Evolutionary conservation across 1,140 invertebrate genomes (phyloP).

Genomic region (Agraylea sexmaculata): DNA sequence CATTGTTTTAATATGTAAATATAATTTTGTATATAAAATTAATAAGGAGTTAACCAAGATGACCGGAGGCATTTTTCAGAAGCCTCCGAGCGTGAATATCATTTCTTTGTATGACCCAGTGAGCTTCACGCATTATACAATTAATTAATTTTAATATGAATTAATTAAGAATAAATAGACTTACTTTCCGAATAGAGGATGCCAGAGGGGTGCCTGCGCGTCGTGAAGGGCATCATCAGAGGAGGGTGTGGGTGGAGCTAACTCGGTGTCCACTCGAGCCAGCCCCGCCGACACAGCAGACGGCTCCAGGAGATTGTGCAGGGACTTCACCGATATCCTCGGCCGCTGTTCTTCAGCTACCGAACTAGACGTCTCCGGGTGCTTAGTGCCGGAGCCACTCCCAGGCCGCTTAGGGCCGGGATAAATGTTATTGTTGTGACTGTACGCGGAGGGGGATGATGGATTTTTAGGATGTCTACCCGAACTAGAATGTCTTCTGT

Average conservation of each 20-base stretch:
- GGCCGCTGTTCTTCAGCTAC: constrained; percentile 33
- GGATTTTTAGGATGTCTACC: constrained; percentile 24
- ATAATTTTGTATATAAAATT: too few relatives aligned
- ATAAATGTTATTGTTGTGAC: constrained; percentile 35
- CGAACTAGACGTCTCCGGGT: constrained; percentile 8
- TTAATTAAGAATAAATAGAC: too few relatives aligned
- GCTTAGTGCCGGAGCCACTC: constrained; percentile 10
- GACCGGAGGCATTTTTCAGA: too few relatives aligned
- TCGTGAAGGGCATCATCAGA: constrained; percentile 33
- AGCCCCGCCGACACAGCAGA: constrained; percentile 19
- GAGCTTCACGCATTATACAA: too few relatives aligned
- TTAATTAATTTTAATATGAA: too few relatives aligned
- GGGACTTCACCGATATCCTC: constrained; percentile 46
- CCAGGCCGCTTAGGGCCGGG: constrained; percentile 28
- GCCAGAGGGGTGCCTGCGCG: constrained; percentile 36
- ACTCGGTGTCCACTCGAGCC: background rate
- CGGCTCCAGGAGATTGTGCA: constrained; percentile 44
- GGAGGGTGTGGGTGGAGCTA: constrained; percentile 32
- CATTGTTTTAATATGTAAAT: too few relatives aligned
- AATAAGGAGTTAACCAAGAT: too few relatives aligned
- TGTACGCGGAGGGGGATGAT: constrained; percentile 28
- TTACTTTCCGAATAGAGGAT: constrained; percentile 41
- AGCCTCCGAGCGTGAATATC: too few relatives aligned
- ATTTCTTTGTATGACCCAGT: too few relatives aligned
- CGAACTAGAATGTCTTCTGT: constrained; percentile 27